Evolutionary conservation across 2,113 vertebrate genomes (phyloP), one percentile per base, ranked within the genome.

Genomic region (Micronisus gabar): DNA sequence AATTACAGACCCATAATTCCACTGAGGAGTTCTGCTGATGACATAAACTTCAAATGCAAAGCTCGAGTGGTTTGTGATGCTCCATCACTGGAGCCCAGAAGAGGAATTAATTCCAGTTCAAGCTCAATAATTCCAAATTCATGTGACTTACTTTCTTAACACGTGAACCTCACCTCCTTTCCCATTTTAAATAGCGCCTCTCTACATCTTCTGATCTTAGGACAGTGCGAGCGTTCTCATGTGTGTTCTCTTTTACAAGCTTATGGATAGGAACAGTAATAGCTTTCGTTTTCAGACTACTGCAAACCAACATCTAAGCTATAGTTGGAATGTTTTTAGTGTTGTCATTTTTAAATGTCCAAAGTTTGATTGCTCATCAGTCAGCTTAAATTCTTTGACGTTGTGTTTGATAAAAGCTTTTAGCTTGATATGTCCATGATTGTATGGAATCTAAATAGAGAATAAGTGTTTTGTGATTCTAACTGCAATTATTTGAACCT

Each of bases 201-300:
- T 41, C 30, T 36, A 6, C 10, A 11, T 36, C 45, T 72, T 82
- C 63, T 20, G 30, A 0, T 29, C 9, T 40, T 84, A 13, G 1
- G 13, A 18, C 11, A n/a, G 19, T 7, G 26, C 22, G 17, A 43
- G 1, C 3, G 1, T 32, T 90, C n/a, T 63, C 11, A 5, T 0
- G 2, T 0, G 0, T 2, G 5, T 41, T 76, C 17, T n/a, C 21
- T 36, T 63, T 71, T 80, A 13, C 40, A 52, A 67, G 36, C 32
- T 58, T 43, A 15, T 36, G 15, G 38, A 15, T 45, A 61, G 40
- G 41, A 59, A 23, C 22, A 63, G 30, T 6, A 63, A 11, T 2
- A 30, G 34, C 12, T 85, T 85, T 67, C 0, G 0, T 56, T 75
- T 82, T 47, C 81, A 34, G 43, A 15, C 47, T 34, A 5, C 68